A percentile compares a stretch with the other conserved stretches of the same genome.
Conservation (phyloP, 1,140 invertebrate species). For the Leptinotarsa undecemlineata region DNA sequence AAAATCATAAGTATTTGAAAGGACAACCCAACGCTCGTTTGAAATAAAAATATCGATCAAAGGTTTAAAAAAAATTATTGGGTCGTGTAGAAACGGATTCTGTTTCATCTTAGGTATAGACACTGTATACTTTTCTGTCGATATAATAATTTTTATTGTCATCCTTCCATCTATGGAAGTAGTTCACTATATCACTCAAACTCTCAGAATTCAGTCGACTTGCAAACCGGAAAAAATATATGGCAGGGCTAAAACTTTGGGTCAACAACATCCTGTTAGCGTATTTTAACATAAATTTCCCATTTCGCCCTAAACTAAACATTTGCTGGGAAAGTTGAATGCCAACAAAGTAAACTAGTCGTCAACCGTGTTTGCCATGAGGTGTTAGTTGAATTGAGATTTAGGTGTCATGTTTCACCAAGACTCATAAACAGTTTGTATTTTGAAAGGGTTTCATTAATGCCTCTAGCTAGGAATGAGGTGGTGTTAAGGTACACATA, state of each 20-base stretch:
- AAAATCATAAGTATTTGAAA: no score
- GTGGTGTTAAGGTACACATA: not conserved
- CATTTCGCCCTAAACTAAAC: conserved; percentile 47
- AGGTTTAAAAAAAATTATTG: no score
- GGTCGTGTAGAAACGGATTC: no score
- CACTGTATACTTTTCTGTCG: no score
- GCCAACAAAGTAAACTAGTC: conserved; percentile 32
- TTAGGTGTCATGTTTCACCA: conserved; percentile 35
- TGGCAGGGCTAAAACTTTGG: conserved; percentile 42
- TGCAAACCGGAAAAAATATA: conserved; percentile 38
- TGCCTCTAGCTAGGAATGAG: not conserved
- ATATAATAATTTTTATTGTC: no score
- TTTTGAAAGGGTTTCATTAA: conserved; percentile 23
- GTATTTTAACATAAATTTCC: conserved; percentile 47
- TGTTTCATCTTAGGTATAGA: no score
- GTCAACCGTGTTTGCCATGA: conserved; percentile 38
- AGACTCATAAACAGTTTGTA: conserved; percentile 17
- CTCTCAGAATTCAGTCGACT: not conserved
- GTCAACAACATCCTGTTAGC: conserved; percentile 39
- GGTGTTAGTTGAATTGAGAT: conserved; percentile 38
- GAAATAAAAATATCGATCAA: no score
- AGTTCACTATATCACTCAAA: not conserved
- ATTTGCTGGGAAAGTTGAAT: conserved; percentile 45
- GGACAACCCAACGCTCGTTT: no score
- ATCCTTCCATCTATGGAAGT: not conserved